Base-by-base conservation (phyloP, 2,113 vertebrate genomes). In the Otis tarda region DNA sequence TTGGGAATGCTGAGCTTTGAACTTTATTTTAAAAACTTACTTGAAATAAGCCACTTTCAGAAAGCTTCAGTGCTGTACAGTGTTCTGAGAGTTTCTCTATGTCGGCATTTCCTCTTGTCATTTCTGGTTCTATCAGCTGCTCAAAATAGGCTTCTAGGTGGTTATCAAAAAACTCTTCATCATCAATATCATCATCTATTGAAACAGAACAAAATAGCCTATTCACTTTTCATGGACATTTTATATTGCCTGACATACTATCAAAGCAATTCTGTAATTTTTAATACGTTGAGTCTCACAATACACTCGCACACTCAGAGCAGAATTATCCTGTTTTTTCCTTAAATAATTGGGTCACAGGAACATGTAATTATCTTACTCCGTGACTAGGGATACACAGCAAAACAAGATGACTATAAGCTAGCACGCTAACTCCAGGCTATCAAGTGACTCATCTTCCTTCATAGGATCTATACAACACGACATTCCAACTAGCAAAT, bases 111-210 rank as follows among this genome's bases (percentile, higher is more conserved):
- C 98, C 98, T 96, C 98, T 98, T 85, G 98, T 95, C 97, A 99
- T 98, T 93, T 98, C 98, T 87, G 98, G 98, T 74, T 98, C 96
- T 16, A 99, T 96, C 83, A 99, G 95, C 53, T 99, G 98, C 68
- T 98, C 98, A 96, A 99, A 99, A 96, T 99, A 99, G 4, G 98
- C 97, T 93, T 99, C 98, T 41, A 99, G 95, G 41, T 99, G 98
- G 33, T 98, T 98, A 96, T 99, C 99, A 85, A 98, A 98, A 92
- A 99, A 98, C 49, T 98, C 98, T 97, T 98, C 98, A 87, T 98
- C 97, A 96, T 99, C 98, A 93, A 99, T 95, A 68, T 99, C 99
- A 83, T 98, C 98, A 98, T 98, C 99, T 99, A 88, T 50, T 20
- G 56, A 83, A 75, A 97, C 33, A 89, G 18, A 85, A 83, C 39